Base-by-base conservation (phyloP, 2,797 vertebrate species). In the Sphaeramia orbicularis region DNA sequence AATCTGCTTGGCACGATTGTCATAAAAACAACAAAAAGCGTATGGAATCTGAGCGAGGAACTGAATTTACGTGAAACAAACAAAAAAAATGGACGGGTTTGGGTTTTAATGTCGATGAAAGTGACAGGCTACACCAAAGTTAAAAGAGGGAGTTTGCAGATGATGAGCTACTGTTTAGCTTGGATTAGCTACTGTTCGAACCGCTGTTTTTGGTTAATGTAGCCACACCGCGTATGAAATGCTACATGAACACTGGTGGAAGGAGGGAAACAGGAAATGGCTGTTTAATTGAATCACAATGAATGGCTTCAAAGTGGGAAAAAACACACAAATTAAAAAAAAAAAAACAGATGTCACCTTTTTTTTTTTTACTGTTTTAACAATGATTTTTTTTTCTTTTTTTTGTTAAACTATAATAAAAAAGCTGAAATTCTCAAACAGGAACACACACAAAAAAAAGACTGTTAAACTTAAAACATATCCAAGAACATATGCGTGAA, bases 1-100 rank as follows among this genome's bases (percentile, higher is more conserved):
- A 81, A 83, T 74, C 66, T 78, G 81, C 86, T 92, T 93, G 92
- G 91, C 91, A 90, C 84, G 85, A 92, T 89, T 92, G 91, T 91
- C 91, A 81, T 75, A 65, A 81, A 81, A 83, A 75, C 59, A 79
- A 76, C 43, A 48, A 84, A 84, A 86, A 78, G 52, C 75, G 66
- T 77, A 48, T 41, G 71, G 61, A 71, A 58, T 67, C 52, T 18
- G n/a, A n/a, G n/a, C n/a, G n/a, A n/a, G 16, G 62, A 65, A 75
- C 32, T 38, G 49, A 78, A 65, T 32, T 43, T 10, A 32, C 54
- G 67, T 56, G 18, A 41, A 64, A 74, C 27, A 60, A 71, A 50
- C 44, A 58, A 38, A 41, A 63, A 64, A 65, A 15, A 27, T 53
- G 48, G 61, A 61, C 64, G 51, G 0, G 64, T 50, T 76, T 60